These are phyloP conservation scores for Micromesistius poutassou DNA, from an alignment of 2,797 vertebrate species.

Conservation along the genomic window DNA sequence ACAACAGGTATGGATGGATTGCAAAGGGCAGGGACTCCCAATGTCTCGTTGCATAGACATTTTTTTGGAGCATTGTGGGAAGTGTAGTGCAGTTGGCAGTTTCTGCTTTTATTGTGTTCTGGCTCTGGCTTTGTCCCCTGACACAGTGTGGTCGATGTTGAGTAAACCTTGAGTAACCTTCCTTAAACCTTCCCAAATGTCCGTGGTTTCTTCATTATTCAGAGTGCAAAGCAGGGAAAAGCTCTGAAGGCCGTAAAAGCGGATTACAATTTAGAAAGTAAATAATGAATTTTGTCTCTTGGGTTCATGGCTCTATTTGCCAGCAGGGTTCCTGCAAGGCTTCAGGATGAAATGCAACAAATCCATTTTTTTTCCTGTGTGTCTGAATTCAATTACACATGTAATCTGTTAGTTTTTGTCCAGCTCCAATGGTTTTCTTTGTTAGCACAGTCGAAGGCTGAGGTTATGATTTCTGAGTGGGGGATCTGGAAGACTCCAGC, in stretches of 20 bases:
- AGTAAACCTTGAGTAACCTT: constrained; percentile 40
- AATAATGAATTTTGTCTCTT: constrained; percentile 36
- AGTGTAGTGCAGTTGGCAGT: background rate
- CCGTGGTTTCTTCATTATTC: constrained; percentile 42
- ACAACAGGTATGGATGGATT: constrained; percentile 75
- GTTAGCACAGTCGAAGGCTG: constrained; percentile 27
- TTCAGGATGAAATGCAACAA: constrained; percentile 20
- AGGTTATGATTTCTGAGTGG: constrained; percentile 42
- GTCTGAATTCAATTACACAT: constrained; percentile 45
- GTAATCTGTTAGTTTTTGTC: constrained; percentile 44
- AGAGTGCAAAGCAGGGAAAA: constrained; percentile 39
- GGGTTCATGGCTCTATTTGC: constrained; percentile 20
- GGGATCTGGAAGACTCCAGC: constrained; percentile 18
- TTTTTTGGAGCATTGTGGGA: background rate
- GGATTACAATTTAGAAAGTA: constrained; percentile 34
- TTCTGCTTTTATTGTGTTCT: constrained; percentile 8
- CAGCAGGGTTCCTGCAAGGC: constrained; percentile 29
- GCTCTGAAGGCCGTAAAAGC: constrained; percentile 19
- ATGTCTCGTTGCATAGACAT: constrained; percentile 5
- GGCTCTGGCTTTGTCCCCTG: constrained; percentile 17
- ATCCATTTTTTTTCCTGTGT: constrained; percentile 33
- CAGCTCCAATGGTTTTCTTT: constrained; percentile 40
- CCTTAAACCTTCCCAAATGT: constrained; percentile 28
- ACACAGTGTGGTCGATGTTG: constrained; percentile 21
- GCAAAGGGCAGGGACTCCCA: background rate